Conservation (phyloP, 2,797 vertebrate species). For the Hyperoplus lanceolatus region DNA sequence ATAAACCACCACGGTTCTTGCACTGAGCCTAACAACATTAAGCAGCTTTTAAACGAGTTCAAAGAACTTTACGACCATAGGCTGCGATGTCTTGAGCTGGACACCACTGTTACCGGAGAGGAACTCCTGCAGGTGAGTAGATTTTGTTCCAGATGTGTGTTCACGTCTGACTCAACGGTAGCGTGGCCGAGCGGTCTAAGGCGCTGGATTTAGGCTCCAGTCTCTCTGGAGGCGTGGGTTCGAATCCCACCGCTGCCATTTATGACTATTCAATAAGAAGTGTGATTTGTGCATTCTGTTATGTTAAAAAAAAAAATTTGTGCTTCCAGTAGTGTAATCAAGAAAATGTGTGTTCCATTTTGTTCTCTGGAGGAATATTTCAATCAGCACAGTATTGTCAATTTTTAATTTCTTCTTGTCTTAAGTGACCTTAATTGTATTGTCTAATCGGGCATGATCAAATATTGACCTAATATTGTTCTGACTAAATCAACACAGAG, state of each 20-base stretch:
- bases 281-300: neutral
- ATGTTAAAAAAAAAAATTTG: fast-evolving
- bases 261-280: neutral
- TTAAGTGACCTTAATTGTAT: neutral
- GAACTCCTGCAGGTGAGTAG: slow-evolving; percentile 65
- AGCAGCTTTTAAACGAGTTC: slow-evolving; percentile 67
- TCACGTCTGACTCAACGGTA: slow-evolving; percentile 28
- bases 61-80: slow-evolving; percentile 69
- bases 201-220: slow-evolving; percentile 74
- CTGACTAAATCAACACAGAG: neutral
- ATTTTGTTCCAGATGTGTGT: fast-evolving
- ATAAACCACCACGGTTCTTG: no score
- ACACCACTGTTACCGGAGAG: slow-evolving; percentile 7
- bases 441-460: neutral
- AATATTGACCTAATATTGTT: neutral
- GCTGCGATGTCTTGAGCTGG: slow-evolving; percentile 55
- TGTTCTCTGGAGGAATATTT: neutral
- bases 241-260: slow-evolving; percentile 87
- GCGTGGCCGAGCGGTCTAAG: slow-evolving; percentile 70
- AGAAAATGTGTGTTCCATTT: no score
- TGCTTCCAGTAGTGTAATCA: no score
- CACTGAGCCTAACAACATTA: slow-evolving; percentile 47
- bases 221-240: slow-evolving; percentile 83
- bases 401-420: fast-evolving
- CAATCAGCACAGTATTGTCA: neutral